phyloP scores from a whole-genome alignment of 1,140 invertebrate genomes.

The Heliothis subflexa region DNA sequence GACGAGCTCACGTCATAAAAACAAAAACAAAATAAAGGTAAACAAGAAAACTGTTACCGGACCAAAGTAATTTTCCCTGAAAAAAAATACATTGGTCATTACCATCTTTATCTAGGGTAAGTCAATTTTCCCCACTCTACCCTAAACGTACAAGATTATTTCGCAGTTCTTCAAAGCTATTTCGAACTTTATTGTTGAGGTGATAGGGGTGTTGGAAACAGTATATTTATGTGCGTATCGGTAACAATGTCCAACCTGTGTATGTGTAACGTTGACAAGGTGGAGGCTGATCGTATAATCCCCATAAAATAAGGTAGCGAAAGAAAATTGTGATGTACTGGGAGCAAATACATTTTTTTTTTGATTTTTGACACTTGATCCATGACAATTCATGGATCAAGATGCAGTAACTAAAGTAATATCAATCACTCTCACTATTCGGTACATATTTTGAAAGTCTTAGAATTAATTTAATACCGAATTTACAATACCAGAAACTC shows the following conservation, averaged over 20 bases:
- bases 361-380: too few relatives aligned
- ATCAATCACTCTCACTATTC: too few relatives aligned
- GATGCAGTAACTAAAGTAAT: too few relatives aligned
- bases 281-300: slow-evolving; percentile 83
- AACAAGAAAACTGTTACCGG: slow-evolving; percentile 78
- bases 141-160: slow-evolving; percentile 52
- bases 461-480: too few relatives aligned
- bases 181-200: slow-evolving; percentile 49
- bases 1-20: slow-evolving; percentile 49
- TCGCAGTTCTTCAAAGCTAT: slow-evolving; percentile 24
- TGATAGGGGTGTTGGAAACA: slow-evolving; percentile 49
- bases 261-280: slow-evolving; percentile 82
- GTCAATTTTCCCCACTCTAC: slow-evolving; percentile 82
- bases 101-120: slow-evolving; percentile 83
- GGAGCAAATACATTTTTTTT: slow-evolving; percentile 45
- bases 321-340: slow-evolving; percentile 70
- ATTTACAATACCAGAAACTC: too few relatives aligned
- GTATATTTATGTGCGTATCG: slow-evolving; percentile 52
- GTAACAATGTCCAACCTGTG: slow-evolving; percentile 79
- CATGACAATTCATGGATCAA: too few relatives aligned
- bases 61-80: slow-evolving; percentile 76
- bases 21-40: slow-evolving; percentile 78
- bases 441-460: too few relatives aligned
- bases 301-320: slow-evolving; percentile 84
- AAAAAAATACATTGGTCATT: slow-evolving; percentile 80